phyloP scores from a whole-genome alignment of 2,888 invertebrate species.

The Thymelicus sylvestris region DNA sequence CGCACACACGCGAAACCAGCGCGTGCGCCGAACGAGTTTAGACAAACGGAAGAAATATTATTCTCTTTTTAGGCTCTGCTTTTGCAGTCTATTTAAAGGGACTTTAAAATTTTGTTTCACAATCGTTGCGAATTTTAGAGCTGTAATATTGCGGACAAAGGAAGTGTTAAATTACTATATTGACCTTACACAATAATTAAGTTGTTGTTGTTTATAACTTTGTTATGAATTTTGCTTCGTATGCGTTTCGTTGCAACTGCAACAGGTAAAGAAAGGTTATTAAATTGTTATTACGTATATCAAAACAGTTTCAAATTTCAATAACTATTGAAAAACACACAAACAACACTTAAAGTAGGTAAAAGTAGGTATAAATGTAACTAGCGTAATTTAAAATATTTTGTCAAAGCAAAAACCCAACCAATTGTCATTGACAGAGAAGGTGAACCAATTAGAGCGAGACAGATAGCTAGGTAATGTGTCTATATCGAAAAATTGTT shows the following conservation, averaged over 20 bases:
- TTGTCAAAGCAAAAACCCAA: background rate
- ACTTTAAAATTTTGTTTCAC: conserved; percentile 30
- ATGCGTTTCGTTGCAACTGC: background rate
- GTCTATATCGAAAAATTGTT: conserved; percentile 51
- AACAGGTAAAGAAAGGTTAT: background rate
- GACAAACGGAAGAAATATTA: conserved; percentile 84
- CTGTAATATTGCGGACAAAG: conserved; percentile 3
- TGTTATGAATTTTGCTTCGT: background rate
- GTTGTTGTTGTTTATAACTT: conserved; percentile 16
- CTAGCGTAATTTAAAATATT: no score
- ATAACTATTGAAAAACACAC: background rate
- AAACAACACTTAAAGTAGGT: background rate
- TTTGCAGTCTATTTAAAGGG: conserved; percentile 58
- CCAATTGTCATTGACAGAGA: conserved; percentile 25
- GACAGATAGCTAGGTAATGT: conserved; percentile 47
- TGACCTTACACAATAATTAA: conserved; percentile 28
- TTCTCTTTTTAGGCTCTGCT: conserved; percentile 79
- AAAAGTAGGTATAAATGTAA: background rate
- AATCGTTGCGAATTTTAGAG: background rate
- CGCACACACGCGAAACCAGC: conserved; percentile 65
- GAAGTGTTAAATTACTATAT: conserved; percentile 11
- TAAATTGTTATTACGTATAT: background rate
- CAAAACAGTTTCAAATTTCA: conserved; percentile 2
- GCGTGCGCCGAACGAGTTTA: conserved; percentile 82
- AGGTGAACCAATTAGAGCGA: conserved; percentile 45